These are phyloP conservation scores for Phasia obesa DNA, from an alignment of 2,888 invertebrate species.

Conservation along the genomic window DNA sequence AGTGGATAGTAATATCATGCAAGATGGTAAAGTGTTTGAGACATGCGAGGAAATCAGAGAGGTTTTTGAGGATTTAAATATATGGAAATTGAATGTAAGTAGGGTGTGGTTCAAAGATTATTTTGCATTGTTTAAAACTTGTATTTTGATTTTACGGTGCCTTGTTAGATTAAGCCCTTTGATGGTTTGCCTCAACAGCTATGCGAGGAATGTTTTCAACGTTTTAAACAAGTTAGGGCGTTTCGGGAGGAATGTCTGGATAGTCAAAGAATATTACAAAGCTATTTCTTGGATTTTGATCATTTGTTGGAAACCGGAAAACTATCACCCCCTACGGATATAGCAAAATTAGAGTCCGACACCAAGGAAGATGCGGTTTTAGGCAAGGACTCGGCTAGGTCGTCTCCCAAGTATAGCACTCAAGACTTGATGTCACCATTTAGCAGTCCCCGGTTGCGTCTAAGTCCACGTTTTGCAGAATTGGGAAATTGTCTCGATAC, in stretches of 20 bases:
- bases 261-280: constrained; percentile 72
- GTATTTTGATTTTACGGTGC: neutral
- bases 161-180: constrained; percentile 71
- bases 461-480: constrained; percentile 68
- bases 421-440: constrained; percentile 63
- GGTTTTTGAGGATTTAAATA: constrained; percentile 72
- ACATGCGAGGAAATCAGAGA: constrained; percentile 71
- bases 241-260: constrained; percentile 74
- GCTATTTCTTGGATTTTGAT: constrained; percentile 71
- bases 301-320: constrained; percentile 67
- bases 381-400: constrained; percentile 61
- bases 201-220: constrained; percentile 73
- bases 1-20: constrained; percentile 9
- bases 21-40: constrained; percentile 39
- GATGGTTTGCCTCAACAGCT: constrained; percentile 75
- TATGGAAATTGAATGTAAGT: constrained; percentile 75
- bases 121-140: neutral
- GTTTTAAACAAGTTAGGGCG: constrained; percentile 72
- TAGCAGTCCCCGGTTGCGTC: constrained; percentile 66
- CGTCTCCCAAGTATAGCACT: constrained; percentile 64
- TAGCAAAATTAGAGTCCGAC: constrained; percentile 47
- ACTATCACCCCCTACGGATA: constrained; percentile 63
- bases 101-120: constrained; percentile 3
- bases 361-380: constrained; percentile 61
- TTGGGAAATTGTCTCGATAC: constrained; percentile 70